Base-by-base conservation (phyloP, 1,140 invertebrate species). In the Trachelipus rathkii region DNA sequence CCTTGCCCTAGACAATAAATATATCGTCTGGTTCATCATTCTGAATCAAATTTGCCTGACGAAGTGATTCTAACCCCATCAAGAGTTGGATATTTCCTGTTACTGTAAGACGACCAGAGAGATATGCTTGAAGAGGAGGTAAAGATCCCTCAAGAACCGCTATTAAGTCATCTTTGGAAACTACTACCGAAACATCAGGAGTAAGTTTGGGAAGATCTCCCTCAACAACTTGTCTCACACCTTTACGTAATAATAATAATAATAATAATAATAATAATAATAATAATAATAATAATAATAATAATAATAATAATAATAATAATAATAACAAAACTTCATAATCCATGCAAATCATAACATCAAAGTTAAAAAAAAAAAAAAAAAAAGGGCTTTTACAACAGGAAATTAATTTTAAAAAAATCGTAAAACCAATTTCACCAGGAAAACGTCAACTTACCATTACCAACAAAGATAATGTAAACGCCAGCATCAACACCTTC, bases 51-150 rank as follows among this genome's bases (percentile, higher is more conserved):
- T 60, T 60, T 19, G 50, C 11, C 50, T 60, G 50, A 60, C 50
- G 50, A 60, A 60, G 50, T 2, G 50, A 60, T 69, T 81, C 77
- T 23, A 81, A 71, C 6, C 79, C 79, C 74, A 81, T 78, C 21
- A 81, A 71, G 76, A 81, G 77, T 72, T 81, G 79, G 2, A 81
- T 74, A 44, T 78, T 81, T 15, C 79, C 79, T 50, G 77, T 76
- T 15, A 81, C 79, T 13, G 77, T 78, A 44, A 81, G 74, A 13
- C 78, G 74, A 44, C 79, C 79, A n/a, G 79, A 81, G 15, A 81
- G 77, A 72, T 81, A 81, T 0, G 79, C 79, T 46, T 81, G 79
- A 15, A 81, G 73, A 43, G 79, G 79, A 21, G 79, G 77, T 67
- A 81, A 46, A 43, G 79, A 46, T 21, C 79, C 79, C 19, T 78